Evolutionary conservation across 1,140 invertebrate species (phyloP).

Genomic region (Sitophilus oryzae): DNA sequence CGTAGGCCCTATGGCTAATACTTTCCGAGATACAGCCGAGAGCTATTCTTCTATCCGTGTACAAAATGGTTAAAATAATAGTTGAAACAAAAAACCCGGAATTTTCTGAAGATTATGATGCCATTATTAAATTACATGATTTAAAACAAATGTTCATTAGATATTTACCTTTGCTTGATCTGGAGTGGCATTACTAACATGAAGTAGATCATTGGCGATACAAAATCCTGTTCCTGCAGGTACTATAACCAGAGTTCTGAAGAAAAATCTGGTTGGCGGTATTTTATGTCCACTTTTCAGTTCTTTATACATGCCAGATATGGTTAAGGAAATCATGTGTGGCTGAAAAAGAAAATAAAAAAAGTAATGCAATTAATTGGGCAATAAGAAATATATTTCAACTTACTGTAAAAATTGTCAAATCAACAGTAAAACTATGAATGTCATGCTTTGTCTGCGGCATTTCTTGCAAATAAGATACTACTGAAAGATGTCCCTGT

Average conservation of each 20-base stretch:
- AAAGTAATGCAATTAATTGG: background rate
- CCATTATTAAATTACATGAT: too few relatives aligned
- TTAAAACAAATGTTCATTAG: background rate
- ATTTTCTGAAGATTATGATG: too few relatives aligned
- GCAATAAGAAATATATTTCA: slow-evolving; percentile 9
- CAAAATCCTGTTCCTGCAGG: slow-evolving; percentile 68
- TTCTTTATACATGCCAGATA: slow-evolving; percentile 78
- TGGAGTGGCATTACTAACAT: slow-evolving; percentile 65
- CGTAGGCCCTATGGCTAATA: too few relatives aligned
- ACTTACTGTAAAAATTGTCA: slow-evolving; percentile 67
- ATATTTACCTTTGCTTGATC: slow-evolving; percentile 53
- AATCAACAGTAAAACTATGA: slow-evolving; percentile 76
- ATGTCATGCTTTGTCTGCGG: slow-evolving; percentile 77
- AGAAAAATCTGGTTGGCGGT: slow-evolving; percentile 69
- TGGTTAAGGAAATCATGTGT: slow-evolving; percentile 61
- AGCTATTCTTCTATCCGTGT: too few relatives aligned
- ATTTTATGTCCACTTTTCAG: slow-evolving; percentile 48
- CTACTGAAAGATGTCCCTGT: slow-evolving; percentile 65
- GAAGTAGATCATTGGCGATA: slow-evolving; percentile 79
- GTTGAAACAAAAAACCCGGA: too few relatives aligned
- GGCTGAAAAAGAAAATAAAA: slow-evolving; percentile 48
- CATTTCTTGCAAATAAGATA: slow-evolving; percentile 69
- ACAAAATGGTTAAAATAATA: too few relatives aligned
- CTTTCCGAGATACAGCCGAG: too few relatives aligned
- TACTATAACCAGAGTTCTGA: slow-evolving; percentile 73